Conservation (phyloP, 2,888 invertebrate genomes). For the Noctuana brunneofusca region DNA sequence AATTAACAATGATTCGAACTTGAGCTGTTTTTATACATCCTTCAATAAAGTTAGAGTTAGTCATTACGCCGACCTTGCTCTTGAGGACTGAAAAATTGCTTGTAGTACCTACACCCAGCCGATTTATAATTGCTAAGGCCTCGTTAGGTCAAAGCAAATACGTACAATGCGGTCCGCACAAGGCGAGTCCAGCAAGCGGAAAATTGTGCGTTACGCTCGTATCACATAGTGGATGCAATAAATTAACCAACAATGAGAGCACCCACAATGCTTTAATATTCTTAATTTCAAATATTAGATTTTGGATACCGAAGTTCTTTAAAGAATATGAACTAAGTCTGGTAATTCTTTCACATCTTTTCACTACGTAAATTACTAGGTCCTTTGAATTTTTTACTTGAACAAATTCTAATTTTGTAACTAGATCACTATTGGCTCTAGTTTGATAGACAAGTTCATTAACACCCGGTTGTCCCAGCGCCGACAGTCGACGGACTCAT, state of each 20-base stretch:
- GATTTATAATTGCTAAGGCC: not conserved
- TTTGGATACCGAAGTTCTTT: not conserved
- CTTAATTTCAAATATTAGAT: too few relatives aligned
- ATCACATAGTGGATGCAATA: not conserved
- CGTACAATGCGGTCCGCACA: not conserved
- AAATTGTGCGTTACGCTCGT: slow-evolving; percentile 8
- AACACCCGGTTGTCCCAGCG: slow-evolving; percentile 1
- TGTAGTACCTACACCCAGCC: not conserved
- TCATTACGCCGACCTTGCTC: slow-evolving; percentile 3
- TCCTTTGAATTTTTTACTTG: too few relatives aligned
- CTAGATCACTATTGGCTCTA: not conserved
- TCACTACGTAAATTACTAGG: too few relatives aligned
- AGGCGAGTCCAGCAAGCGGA: slow-evolving; percentile 9
- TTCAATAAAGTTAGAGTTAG: not conserved
- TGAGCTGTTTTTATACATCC: not conserved
- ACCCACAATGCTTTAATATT: not conserved
- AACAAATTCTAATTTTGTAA: not conserved
- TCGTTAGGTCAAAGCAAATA: slow-evolving; percentile 17
- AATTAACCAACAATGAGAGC: not conserved
- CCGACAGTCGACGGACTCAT: slow-evolving; percentile 37
- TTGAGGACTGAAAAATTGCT: not conserved
- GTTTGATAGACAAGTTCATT: slow-evolving; percentile 23
- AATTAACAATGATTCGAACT: not conserved
- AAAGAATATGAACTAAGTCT: too few relatives aligned
- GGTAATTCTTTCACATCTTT: too few relatives aligned